Evolutionary conservation across 1,140 invertebrate species (phyloP).

Genomic region (Bombyx mori): ASM3026992v2 NC_085117.1:16425001-16425500

Average conservation of each 20-base stretch:
- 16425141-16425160: not conserved
- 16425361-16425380: too few relatives aligned
- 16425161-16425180: constrained; percentile 31
- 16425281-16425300: too few relatives aligned
- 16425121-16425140: not conserved
- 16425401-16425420: too few relatives aligned
- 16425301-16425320: too few relatives aligned
- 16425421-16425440: too few relatives aligned
- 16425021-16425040: constrained; percentile 53
- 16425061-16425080: constrained; percentile 62
- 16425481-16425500: too few relatives aligned
- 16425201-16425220: constrained; percentile 50
- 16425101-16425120: not conserved
- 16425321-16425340: too few relatives aligned
- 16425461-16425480: too few relatives aligned
- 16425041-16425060: constrained; percentile 63
- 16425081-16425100: constrained; percentile 43
- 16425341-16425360: too few relatives aligned
- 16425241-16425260: constrained; percentile 61
- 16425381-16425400: too few relatives aligned
- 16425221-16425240: constrained; percentile 44
- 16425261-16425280: constrained; percentile 16
- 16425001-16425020: constrained; percentile 41
- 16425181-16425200: constrained; percentile 44
- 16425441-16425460: too few relatives aligned